A percentile compares a stretch with the other conserved stretches of the same genome.
Conservation (phyloP, 2,797 vertebrate species). For the Hybognathus amarus region DNA sequence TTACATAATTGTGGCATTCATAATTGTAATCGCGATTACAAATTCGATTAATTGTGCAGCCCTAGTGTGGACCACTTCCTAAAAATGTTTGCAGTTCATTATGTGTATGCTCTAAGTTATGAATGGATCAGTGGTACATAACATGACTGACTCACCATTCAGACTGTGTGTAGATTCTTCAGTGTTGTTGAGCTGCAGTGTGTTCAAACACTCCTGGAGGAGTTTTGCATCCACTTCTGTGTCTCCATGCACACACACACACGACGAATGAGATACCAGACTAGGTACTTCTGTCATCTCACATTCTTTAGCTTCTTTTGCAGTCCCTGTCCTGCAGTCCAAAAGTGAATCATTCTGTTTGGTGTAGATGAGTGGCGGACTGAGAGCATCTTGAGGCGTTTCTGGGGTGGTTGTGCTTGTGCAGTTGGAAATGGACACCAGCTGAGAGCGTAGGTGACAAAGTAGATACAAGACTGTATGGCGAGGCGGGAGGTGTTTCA, state of each 20-base stretch:
- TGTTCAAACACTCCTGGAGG: slow-evolving; percentile 70
- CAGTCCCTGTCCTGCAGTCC: slow-evolving; percentile 25
- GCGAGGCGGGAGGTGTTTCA: slow-evolving; percentile 77
- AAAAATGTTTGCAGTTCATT: background rate
- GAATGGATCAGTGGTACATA: background rate
- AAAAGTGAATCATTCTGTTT: slow-evolving; percentile 46
- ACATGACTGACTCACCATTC: slow-evolving; percentile 65
- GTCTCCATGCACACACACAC: slow-evolving; percentile 41
- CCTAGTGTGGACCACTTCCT: background rate
- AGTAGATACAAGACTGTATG: slow-evolving; percentile 60
- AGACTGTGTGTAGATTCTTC: slow-evolving; percentile 60
- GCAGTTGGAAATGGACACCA: slow-evolving; percentile 21
- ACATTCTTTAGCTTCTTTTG: background rate
- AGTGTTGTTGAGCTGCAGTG: slow-evolving; percentile 62
- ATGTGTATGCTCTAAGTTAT: background rate
- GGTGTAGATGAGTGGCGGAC: slow-evolving; percentile 39
- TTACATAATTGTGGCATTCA: too few relatives aligned
- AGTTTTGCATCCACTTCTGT: slow-evolving; percentile 67
- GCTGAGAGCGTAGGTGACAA: slow-evolving; percentile 3
- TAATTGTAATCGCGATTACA: too few relatives aligned
- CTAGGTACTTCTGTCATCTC: background rate
- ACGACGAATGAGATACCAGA: background rate
- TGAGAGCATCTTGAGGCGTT: background rate
- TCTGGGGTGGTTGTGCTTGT: slow-evolving; percentile 11
- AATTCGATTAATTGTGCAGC: too few relatives aligned